A percentile compares a stretch with the other conserved stretches of the same genome.
Evolutionary conservation across 2,797 vertebrate species (phyloP).

Genomic region (Diceros bicornis): DNA sequence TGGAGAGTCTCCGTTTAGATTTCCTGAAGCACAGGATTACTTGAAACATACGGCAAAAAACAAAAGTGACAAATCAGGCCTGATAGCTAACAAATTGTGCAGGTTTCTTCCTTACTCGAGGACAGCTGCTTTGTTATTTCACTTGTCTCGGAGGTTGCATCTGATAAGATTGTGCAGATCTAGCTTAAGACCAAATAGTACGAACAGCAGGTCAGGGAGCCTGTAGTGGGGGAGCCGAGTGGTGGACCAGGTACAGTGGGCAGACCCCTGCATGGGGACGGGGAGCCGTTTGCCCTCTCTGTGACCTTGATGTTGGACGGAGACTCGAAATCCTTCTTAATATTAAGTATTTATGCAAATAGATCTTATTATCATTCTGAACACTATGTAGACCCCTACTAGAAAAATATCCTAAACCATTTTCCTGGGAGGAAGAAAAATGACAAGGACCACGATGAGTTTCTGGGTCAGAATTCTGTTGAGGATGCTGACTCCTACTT

Average conservation of each 20-base stretch:
- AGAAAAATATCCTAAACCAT: not conserved
- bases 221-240: too few relatives aligned
- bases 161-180: too few relatives aligned
- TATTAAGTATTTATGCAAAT: not conserved
- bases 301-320: not conserved
- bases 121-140: too few relatives aligned
- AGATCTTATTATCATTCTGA: not conserved
- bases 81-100: not conserved
- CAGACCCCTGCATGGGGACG: not conserved
- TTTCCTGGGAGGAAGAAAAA: not conserved
- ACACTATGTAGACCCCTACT: too few relatives aligned
- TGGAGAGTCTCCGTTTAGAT: not conserved
- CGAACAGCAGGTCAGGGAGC: too few relatives aligned
- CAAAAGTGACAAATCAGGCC: too few relatives aligned
- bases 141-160: too few relatives aligned
- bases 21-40: not conserved
- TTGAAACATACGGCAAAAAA: not conserved
- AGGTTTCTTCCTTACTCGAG: not conserved
- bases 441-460: too few relatives aligned
- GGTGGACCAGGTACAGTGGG: too few relatives aligned
- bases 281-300: not conserved
- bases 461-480: not conserved
- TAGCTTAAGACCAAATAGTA: too few relatives aligned
- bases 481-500: not conserved
- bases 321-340: not conserved